phyloP scores from a whole-genome alignment of 2,888 invertebrate species.

The Hybos culiciformis region DNA sequence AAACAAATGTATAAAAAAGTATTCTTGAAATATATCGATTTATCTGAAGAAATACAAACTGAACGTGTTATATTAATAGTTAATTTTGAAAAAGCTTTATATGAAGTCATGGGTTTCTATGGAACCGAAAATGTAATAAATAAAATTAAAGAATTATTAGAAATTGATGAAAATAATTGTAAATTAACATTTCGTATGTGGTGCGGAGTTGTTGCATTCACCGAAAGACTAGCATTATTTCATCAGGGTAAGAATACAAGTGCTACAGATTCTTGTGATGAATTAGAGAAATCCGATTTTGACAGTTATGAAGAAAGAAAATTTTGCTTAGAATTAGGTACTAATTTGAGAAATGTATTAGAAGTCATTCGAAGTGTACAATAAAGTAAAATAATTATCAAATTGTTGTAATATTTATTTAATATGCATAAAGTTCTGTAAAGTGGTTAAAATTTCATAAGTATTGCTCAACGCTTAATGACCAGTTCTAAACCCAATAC shows the following conservation, averaged over 20 bases:
- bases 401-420: no score
- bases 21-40: constrained; percentile 33
- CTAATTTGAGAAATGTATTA: neutral
- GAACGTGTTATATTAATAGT: constrained; percentile 27
- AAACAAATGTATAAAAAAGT: constrained; percentile 43
- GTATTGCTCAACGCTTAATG: no score
- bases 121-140: constrained; percentile 28
- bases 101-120: constrained; percentile 34
- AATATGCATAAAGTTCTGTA: no score
- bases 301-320: constrained; percentile 44
- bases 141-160: constrained; percentile 22
- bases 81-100: constrained; percentile 30
- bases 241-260: constrained; percentile 35
- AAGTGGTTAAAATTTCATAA: no score
- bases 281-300: constrained; percentile 58
- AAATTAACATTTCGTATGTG: constrained; percentile 55
- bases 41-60: constrained; percentile 20
- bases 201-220: constrained; percentile 65
- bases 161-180: constrained; percentile 17
- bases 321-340: neutral
- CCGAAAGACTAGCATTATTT: constrained; percentile 44
- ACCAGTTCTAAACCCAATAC: no score
- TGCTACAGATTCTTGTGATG: constrained; percentile 56
- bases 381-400: no score
- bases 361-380: neutral